phyloP scores from a whole-genome alignment of 2,797 vertebrate species.

The Sebastes cheni region DNA sequence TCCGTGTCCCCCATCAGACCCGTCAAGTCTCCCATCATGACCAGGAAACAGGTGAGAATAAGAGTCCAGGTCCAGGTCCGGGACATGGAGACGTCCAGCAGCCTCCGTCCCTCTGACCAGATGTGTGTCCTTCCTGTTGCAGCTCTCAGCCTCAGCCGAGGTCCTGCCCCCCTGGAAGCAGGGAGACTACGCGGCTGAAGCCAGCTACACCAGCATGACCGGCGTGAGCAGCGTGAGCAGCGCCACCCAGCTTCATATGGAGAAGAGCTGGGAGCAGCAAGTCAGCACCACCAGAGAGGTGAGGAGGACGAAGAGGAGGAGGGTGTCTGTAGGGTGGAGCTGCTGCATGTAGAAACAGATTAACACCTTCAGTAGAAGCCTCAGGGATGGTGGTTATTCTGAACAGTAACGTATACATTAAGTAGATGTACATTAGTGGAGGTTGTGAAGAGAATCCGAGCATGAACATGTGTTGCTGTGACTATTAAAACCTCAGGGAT shows the following conservation, averaged over 20 bases:
- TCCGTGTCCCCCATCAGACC: conserved; percentile 94
- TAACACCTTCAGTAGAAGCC: no score
- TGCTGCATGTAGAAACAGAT: no score
- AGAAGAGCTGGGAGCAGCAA: conserved; percentile 75
- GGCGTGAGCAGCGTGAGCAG: conserved; percentile 57
- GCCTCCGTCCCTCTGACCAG: no score
- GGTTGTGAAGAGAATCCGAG: no score
- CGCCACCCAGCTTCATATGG: conserved; percentile 82
- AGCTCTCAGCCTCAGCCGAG: conserved; percentile 79
- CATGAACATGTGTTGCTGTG: no score
- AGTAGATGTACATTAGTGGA: no score
- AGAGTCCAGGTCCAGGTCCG: neutral
- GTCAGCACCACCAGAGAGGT: conserved; percentile 84
- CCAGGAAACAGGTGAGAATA: conserved; percentile 81
- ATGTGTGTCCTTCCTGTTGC: neutral
- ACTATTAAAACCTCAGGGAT: no score
- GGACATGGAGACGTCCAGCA: no score
- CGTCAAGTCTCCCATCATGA: conserved; percentile 90
- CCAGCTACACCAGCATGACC: conserved; percentile 82
- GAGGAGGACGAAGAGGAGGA: conserved; percentile 35
- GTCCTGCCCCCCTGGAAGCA: conserved; percentile 96
- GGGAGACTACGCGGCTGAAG: conserved; percentile 83
- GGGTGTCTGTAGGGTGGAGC: no score
- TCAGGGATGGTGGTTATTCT: no score
- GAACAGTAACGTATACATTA: no score